Evolutionary conservation across 2,797 vertebrate species (phyloP), one percentile per base, ranked within the genome.

Genomic region (Limosa lapponica): DNA sequence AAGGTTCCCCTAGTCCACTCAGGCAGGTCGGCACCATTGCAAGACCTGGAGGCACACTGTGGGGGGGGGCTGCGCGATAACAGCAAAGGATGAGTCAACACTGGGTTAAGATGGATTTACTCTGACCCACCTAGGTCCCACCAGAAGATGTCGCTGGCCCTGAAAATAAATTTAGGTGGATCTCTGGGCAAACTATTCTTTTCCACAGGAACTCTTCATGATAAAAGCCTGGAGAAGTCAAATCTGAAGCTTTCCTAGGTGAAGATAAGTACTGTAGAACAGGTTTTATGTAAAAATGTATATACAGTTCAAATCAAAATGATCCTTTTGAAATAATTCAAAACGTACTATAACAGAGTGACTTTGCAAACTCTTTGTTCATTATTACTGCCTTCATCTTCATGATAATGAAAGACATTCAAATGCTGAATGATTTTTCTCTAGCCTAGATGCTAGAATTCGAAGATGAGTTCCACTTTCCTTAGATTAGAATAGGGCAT

Each of bases 381-480:
- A 1, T 78, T 89, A 39, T 70, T 82, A 36, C 18, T 77, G 4
- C 43, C 46, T 90, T 94, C 87, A 92, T 94, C 79, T 92, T 95
- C 39, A 65, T 82, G 71, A 87, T 82, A 90, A 72, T 89, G 81
- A 95, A 95, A 93, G 67, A 48, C 43, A 81, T 90, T 71, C 34
- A 86, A 75, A 82, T 48, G 48, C 13, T 69, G 58, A 93, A 92
- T 83, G 44, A 87, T 81, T 95, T 93, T 97, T 89, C 49, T 86
- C 37, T 94, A 84, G n/a, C 59, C 64, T 79, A 66, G 55, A 51
- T 61, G 30, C 37, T 86, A 71, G 48, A 83, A 91, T 91, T 81
- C 84, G 44, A 83, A 83, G 75, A 74, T 58, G 41, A 46, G 46
- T 82, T 92, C 64, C 24, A 25, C 23, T 95, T 93, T 24, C 17